Conservation (phyloP, 1,140 invertebrate genomes). For the Paraescarpia echinospica region DNA sequence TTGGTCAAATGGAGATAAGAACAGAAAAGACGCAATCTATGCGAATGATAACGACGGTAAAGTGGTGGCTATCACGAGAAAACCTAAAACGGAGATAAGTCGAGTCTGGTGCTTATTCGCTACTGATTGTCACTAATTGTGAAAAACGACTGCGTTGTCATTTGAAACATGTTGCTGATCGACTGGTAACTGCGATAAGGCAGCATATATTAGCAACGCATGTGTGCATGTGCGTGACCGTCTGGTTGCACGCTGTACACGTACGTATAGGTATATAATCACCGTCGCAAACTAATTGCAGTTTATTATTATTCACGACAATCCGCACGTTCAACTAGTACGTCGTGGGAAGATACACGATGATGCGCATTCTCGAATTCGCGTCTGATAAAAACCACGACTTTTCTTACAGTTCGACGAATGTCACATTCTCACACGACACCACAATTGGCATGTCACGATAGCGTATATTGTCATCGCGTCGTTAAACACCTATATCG, state of each 20-base stretch:
- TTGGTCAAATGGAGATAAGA: too few relatives aligned
- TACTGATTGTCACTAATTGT: neutral
- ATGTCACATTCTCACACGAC: neutral
- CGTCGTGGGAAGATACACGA: neutral
- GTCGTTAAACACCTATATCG: neutral
- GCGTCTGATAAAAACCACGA: neutral
- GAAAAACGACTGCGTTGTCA: neutral
- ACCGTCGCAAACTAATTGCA: neutral
- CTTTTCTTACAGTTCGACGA: neutral
- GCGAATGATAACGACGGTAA: neutral
- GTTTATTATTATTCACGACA: neutral
- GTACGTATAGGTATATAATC: neutral
- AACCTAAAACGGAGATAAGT: neutral
- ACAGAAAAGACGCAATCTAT: neutral
- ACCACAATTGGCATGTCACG: neutral
- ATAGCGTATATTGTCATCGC: neutral
- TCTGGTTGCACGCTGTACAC: neutral
- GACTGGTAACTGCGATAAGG: neutral
- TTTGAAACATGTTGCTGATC: neutral
- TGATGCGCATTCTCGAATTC: neutral
- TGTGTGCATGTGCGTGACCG: neutral
- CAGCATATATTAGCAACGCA: neutral
- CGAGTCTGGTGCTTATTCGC: neutral
- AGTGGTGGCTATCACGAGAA: neutral
- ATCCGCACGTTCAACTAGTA: neutral